These are phyloP conservation scores for Sturnira hondurensis DNA, from an alignment of 2,113 vertebrate genomes.

Conservation along the genomic window DNA sequence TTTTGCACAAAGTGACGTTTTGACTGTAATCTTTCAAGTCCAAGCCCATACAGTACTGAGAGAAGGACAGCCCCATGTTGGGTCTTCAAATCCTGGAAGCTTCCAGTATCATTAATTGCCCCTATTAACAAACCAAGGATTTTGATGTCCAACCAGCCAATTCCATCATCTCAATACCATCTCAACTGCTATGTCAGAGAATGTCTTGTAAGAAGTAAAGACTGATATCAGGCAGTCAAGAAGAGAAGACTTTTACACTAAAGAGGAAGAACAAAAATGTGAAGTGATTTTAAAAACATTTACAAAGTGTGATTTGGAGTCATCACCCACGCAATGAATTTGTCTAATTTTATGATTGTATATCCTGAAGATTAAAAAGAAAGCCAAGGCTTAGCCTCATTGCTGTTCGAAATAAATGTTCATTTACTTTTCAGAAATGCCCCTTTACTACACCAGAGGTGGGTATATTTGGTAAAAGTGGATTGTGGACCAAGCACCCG, in stretches of 20 bases:
- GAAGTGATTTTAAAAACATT: background rate
- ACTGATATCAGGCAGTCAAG: conserved; percentile 35
- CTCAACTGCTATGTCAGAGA: conserved; percentile 49
- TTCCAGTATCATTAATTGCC: background rate
- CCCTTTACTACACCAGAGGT: conserved; percentile 5
- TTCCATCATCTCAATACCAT: conserved; percentile 41
- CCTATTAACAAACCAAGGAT: conserved; percentile 63
- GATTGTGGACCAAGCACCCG: conserved; percentile 71
- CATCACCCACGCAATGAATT: background rate
- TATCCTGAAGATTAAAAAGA: conserved; percentile 11
- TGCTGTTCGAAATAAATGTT: conserved; percentile 37
- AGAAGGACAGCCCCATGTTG: background rate
- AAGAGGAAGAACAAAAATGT: conserved; percentile 39
- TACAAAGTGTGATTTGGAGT: background rate
- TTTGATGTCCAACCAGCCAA: conserved; percentile 42
- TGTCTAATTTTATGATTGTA: background rate
- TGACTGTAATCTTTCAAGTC: conserved; percentile 64
- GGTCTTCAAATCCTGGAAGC: background rate
- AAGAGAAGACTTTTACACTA: conserved; percentile 46
- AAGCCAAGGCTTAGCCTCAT: background rate
- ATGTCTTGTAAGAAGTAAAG: conserved; percentile 68
- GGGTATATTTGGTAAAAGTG: conserved; percentile 61
- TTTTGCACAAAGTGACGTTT: conserved; percentile 73
- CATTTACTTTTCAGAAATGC: conserved; percentile 59
- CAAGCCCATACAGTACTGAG: background rate